Evolutionary conservation across 2,113 vertebrate genomes (phyloP).

Genomic region (Galbula dea): DNA sequence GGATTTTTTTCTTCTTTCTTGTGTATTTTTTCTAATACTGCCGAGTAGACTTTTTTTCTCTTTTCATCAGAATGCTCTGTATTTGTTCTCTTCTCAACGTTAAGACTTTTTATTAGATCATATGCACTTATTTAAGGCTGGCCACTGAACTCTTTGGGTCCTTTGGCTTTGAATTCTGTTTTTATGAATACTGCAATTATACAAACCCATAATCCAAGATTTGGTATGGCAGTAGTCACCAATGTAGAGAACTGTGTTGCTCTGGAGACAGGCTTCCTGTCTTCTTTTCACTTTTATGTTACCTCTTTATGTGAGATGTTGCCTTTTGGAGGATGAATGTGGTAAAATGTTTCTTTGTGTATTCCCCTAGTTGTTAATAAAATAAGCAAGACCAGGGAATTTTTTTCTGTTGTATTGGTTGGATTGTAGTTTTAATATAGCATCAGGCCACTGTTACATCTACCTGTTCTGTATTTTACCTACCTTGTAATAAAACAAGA

Average conservation of each 20-base stretch:
- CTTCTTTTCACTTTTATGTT: background rate
- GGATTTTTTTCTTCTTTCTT: background rate
- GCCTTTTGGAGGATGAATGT: background rate
- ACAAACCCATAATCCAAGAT: background rate
- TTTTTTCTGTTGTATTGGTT: background rate
- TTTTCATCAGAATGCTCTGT: background rate
- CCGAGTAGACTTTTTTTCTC: background rate
- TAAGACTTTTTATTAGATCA: background rate
- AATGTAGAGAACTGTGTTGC: background rate
- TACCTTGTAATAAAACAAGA: background rate
- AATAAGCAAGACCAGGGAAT: background rate
- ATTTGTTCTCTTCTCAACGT: background rate
- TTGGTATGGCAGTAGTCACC: background rate
- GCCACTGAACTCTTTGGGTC: background rate
- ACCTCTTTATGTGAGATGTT: background rate
- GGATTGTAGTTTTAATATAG: background rate
- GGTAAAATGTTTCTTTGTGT: constrained; percentile 25
- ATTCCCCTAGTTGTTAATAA: constrained; percentile 11
- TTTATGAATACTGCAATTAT: background rate
- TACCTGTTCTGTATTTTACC: background rate
- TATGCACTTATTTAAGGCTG: background rate
- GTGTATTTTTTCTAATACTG: background rate
- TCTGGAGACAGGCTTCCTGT: background rate
- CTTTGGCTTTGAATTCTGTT: background rate
- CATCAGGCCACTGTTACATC: background rate